phyloP scores from a whole-genome alignment of 2,113 vertebrate genomes.

The Gambusia holbrooki region DNA sequence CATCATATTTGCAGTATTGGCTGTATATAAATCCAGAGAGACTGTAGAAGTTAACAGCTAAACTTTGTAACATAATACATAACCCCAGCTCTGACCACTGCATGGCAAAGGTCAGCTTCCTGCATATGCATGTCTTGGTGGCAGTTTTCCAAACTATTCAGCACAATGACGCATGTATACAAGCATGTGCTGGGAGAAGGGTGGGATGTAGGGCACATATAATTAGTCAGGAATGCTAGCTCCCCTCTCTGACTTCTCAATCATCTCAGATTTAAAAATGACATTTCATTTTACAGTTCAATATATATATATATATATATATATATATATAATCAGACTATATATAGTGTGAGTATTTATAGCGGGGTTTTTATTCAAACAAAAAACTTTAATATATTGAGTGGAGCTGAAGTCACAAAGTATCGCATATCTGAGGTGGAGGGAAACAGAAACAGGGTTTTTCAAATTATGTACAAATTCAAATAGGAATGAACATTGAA shows the following conservation, averaged over 20 bases:
- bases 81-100: conserved; percentile 16
- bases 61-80: conserved; percentile 45
- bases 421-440: neutral
- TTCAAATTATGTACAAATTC: neutral
- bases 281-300: neutral
- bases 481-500: neutral
- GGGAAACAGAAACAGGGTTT: neutral
- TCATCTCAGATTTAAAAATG: conserved; percentile 35
- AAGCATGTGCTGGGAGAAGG: conserved; percentile 15
- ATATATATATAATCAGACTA: too few species aligned
- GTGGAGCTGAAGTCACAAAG: neutral
- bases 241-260: conserved; percentile 8
- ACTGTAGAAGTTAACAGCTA: neutral
- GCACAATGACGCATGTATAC: conserved; percentile 24
- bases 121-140: conserved; percentile 30
- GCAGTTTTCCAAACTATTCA: conserved; percentile 51
- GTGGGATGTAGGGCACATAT: conserved; percentile 30
- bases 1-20: neutral
- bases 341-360: too few species aligned
- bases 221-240: conserved; percentile 70
- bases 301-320: neutral
- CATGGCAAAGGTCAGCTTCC: conserved; percentile 37
- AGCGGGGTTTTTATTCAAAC: neutral
- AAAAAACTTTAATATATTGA: neutral
- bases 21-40: neutral